Percentiles rank a stretch among this genome's conserved stretches.
Evolutionary conservation across 2,888 invertebrate genomes (phyloP).

Genomic region (Drosophila fungiperda): DNA sequence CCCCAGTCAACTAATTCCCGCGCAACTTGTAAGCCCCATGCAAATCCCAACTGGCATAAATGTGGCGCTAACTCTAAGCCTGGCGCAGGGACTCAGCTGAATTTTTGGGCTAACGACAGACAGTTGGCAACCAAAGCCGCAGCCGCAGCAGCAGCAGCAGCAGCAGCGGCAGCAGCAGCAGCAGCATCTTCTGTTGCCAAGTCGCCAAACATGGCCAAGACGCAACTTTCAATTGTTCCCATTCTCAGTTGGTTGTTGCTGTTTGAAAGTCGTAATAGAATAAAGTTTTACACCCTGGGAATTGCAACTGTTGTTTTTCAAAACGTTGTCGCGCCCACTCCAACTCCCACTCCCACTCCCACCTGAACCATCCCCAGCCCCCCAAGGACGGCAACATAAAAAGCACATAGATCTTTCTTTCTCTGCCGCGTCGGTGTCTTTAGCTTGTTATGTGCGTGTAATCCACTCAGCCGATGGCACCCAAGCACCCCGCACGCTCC

Average conservation of each 20-base stretch:
- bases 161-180: slow-evolving; percentile 29
- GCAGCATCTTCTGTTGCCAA: slow-evolving; percentile 24
- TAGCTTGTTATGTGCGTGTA: slow-evolving; percentile 66
- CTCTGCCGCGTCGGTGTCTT: slow-evolving; percentile 36
- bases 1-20: slow-evolving; percentile 60
- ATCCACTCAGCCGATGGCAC: slow-evolving; percentile 59
- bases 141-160: slow-evolving; percentile 17
- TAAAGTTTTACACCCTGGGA: slow-evolving; percentile 79
- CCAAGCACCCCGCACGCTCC: background rate
- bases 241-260: slow-evolving; percentile 10
- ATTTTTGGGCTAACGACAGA: slow-evolving; percentile 27
- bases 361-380: slow-evolving; percentile 45
- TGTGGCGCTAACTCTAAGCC: slow-evolving; percentile 39
- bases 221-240: slow-evolving; percentile 71
- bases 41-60: slow-evolving; percentile 74
- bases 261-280: slow-evolving; percentile 69
- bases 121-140: slow-evolving; percentile 52
- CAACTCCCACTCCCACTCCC: slow-evolving; percentile 57
- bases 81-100: slow-evolving; percentile 14
- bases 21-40: slow-evolving; percentile 53
- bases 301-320: slow-evolving; percentile 78
- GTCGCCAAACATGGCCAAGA: slow-evolving; percentile 23
- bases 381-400: slow-evolving; percentile 48
- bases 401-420: slow-evolving; percentile 67
- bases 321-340: slow-evolving; percentile 20